Conservation (phyloP, 2,888 invertebrate species). For the Caenorhabditis drosophilae region DNA sequence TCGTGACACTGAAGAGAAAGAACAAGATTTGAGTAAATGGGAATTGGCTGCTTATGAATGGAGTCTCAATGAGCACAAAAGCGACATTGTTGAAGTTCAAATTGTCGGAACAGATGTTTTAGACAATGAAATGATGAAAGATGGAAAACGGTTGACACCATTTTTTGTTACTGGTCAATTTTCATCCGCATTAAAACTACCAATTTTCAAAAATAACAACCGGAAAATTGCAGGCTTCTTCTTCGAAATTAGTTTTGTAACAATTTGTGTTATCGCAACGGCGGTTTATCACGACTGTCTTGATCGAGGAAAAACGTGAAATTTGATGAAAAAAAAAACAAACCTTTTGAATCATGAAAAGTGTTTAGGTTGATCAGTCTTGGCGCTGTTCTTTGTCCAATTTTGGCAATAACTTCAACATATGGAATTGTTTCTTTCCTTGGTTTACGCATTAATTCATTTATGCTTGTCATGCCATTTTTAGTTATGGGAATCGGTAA, state of each 20-base stretch:
- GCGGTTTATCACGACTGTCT: conserved; percentile 58
- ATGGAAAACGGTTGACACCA: conserved; percentile 62
- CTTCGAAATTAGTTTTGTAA: conserved; percentile 63
- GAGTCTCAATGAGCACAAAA: conserved; percentile 48
- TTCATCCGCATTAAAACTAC: no score
- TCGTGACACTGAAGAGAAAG: conserved; percentile 45
- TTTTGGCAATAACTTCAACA: conserved; percentile 64
- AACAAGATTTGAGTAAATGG: conserved; percentile 59
- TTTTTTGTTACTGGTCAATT: conserved; percentile 67
- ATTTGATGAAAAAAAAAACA: neutral
- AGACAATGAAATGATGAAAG: conserved; percentile 66
- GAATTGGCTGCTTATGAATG: conserved; percentile 60
- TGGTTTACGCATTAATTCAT: conserved; percentile 62
- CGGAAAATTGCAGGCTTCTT: no score
- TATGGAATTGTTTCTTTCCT: conserved; percentile 61
- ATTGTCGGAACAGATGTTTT: conserved; percentile 65
- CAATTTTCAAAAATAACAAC: no score
- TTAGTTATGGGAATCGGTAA: conserved; percentile 67
- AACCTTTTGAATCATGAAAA: no score
- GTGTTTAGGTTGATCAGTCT: conserved; percentile 44
- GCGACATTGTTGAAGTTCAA: conserved; percentile 52
- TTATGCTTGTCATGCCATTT: conserved; percentile 67
- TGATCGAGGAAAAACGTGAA: conserved; percentile 56
- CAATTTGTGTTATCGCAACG: conserved; percentile 53
- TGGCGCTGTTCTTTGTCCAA: conserved; percentile 60